Percentiles rank a stretch among this genome's conserved stretches.
Conservation (phyloP, 2,888 invertebrate species). For the Dendrolimus pini region DNA sequence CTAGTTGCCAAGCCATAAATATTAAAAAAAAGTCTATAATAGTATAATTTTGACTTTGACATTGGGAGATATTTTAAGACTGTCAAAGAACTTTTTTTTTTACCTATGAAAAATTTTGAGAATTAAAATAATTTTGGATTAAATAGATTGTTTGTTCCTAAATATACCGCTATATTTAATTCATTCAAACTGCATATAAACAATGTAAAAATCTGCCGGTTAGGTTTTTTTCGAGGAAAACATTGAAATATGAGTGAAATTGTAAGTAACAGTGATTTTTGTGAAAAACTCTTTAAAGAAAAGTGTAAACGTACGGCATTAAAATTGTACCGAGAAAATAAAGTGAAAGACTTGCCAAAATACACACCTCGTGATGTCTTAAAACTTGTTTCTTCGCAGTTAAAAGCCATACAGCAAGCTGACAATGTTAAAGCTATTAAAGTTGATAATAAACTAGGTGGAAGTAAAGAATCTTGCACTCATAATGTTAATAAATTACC, state of each 20-base stretch:
- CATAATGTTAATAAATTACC: conserved; percentile 33
- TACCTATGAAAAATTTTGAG: too few species aligned
- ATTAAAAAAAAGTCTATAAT: too few species aligned
- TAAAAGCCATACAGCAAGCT: conserved; percentile 47
- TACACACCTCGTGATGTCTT: conserved; percentile 40
- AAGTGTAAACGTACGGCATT: conserved; percentile 15
- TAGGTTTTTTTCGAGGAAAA: too few species aligned
- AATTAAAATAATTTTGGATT: too few species aligned
- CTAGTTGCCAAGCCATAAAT: too few species aligned
- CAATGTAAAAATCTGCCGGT: too few species aligned
- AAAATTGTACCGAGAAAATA: conserved; percentile 26
- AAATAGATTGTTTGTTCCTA: too few species aligned
- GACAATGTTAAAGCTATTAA: conserved; percentile 25
- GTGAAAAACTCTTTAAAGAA: conserved; percentile 32
- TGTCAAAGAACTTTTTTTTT: too few species aligned
- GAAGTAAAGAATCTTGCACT: conserved; percentile 26
- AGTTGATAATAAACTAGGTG: conserved; percentile 10
- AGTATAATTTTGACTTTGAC: too few species aligned
- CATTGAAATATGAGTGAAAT: conserved; percentile 2
- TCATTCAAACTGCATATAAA: too few species aligned
- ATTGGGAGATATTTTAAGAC: too few species aligned
- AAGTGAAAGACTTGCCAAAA: conserved; percentile 8
- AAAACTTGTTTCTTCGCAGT: conserved; percentile 36
- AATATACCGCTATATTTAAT: too few species aligned
- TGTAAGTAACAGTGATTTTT: conserved; percentile 14